Percentiles rank a stretch among this genome's conserved stretches.
Conservation (phyloP, 1,140 invertebrate species). For the Euwallacea similis region DNA sequence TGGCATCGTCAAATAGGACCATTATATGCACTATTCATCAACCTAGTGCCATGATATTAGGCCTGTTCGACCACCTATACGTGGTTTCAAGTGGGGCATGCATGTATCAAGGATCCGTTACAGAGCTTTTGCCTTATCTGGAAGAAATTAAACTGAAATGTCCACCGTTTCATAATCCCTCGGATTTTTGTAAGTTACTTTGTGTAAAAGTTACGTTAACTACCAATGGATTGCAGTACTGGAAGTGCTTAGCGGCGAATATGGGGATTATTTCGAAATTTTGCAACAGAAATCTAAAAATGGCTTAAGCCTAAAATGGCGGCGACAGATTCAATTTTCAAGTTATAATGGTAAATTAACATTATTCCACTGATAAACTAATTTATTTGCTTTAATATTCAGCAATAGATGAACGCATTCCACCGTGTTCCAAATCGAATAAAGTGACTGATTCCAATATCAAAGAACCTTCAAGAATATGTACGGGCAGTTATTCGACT, state of each 20-base stretch:
- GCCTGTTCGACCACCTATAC: slow-evolving; percentile 89
- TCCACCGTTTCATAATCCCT: slow-evolving; percentile 87
- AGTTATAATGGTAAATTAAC: neutral
- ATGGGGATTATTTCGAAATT: slow-evolving; percentile 65
- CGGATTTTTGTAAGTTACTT: slow-evolving; percentile 78
- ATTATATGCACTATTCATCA: slow-evolving; percentile 88
- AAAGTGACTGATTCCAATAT: neutral
- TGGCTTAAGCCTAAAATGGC: slow-evolving; percentile 67
- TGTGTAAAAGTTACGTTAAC: neutral
- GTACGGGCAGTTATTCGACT: slow-evolving; percentile 56
- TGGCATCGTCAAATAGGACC: slow-evolving; percentile 71
- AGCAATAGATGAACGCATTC: neutral
- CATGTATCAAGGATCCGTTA: slow-evolving; percentile 77
- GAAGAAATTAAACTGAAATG: slow-evolving; percentile 71
- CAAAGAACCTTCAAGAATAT: neutral
- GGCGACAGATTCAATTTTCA: slow-evolving; percentile 41
- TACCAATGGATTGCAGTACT: slow-evolving; percentile 64
- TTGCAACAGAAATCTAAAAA: slow-evolving; percentile 67
- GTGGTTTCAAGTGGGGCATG: slow-evolving; percentile 79
- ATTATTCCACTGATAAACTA: neutral
- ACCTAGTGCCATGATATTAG: slow-evolving; percentile 82
- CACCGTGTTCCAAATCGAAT: neutral
- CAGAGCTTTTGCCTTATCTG: slow-evolving; percentile 77
- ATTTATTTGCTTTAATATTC: neutral
- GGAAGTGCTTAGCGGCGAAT: slow-evolving; percentile 82